phyloP scores from a whole-genome alignment of 2,113 vertebrate species.

The Acanthochromis polyacanthus region DNA sequence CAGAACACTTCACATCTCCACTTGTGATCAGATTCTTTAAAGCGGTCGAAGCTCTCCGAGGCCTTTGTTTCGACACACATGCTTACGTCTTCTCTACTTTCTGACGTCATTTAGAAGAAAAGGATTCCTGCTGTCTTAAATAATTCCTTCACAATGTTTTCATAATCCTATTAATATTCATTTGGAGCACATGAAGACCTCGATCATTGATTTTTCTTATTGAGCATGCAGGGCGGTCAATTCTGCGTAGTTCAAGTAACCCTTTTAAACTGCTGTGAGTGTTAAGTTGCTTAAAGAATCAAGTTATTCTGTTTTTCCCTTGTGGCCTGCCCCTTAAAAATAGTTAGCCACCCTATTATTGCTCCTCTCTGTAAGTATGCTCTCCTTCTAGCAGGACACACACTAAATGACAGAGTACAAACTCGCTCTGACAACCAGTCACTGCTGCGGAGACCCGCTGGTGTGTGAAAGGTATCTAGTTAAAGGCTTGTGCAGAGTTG shows the following conservation, averaged over 20 bases:
- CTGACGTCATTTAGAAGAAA: not conserved
- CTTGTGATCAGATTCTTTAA: too few species aligned
- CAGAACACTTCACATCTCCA: too few species aligned
- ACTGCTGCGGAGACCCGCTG: constrained; percentile 35
- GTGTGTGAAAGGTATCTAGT: constrained; percentile 55
- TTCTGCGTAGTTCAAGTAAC: not conserved
- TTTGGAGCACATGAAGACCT: too few species aligned
- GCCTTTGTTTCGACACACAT: too few species aligned
- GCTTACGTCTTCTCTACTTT: not conserved
- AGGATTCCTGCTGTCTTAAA: not conserved
- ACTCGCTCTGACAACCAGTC: constrained; percentile 62
- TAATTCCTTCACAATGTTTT: too few species aligned
- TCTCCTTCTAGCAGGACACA: constrained; percentile 38
- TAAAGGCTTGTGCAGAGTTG: constrained; percentile 42
- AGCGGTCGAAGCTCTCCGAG: too few species aligned
- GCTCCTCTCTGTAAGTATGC: constrained; percentile 25
- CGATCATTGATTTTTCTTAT: not conserved
- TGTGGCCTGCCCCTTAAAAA: constrained; percentile 16
- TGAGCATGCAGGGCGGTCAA: not conserved
- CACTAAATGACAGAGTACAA: constrained; percentile 67
- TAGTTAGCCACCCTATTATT: constrained; percentile 46
- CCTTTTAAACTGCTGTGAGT: constrained; percentile 5
- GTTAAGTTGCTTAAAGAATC: constrained; percentile 32
- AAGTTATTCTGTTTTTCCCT: constrained; percentile 17
- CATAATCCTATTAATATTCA: too few species aligned